phyloP scores from a whole-genome alignment of 2,888 invertebrate species.

The Hanleya hanleyi region DNA sequence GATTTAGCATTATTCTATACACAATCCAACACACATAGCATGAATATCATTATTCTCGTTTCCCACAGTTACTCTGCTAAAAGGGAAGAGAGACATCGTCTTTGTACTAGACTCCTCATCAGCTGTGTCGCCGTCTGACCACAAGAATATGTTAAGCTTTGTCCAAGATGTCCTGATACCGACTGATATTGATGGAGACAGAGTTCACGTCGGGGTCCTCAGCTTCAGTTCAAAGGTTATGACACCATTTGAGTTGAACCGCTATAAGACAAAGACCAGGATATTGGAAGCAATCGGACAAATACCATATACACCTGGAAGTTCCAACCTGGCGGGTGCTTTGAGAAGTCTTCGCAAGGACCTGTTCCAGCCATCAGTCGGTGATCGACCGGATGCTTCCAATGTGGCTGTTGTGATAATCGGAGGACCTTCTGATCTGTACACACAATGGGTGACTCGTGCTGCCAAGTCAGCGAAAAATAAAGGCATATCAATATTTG shows the following conservation, averaged over 20 bases:
- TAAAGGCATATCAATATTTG: slow-evolving; percentile 21
- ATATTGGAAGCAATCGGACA: not conserved
- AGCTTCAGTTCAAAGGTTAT: not conserved
- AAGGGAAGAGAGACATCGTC: not conserved
- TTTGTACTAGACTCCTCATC: slow-evolving; percentile 8
- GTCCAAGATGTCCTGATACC: not conserved
- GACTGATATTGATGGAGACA: not conserved
- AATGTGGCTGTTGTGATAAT: not conserved
- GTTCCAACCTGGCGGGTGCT: not conserved
- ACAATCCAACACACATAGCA: too few relatives aligned
- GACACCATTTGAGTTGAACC: not conserved
- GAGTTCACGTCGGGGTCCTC: not conserved
- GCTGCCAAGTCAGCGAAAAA: not conserved
- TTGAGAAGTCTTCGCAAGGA: slow-evolving; percentile 13
- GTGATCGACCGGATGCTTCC: slow-evolving; percentile 32
- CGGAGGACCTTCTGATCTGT: not conserved
- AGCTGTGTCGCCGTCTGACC: not conserved
- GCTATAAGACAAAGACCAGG: not conserved
- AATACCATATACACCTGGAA: not conserved
- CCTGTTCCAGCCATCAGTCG: slow-evolving; percentile 23
- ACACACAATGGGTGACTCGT: not conserved
- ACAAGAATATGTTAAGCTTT: not conserved
- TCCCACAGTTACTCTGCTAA: too few relatives aligned
- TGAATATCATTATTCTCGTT: too few relatives aligned
- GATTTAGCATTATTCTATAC: too few relatives aligned